These are phyloP conservation scores for Caerostris extrusa DNA, from an alignment of 1,140 invertebrate species.

Conservation along the genomic window DNA sequence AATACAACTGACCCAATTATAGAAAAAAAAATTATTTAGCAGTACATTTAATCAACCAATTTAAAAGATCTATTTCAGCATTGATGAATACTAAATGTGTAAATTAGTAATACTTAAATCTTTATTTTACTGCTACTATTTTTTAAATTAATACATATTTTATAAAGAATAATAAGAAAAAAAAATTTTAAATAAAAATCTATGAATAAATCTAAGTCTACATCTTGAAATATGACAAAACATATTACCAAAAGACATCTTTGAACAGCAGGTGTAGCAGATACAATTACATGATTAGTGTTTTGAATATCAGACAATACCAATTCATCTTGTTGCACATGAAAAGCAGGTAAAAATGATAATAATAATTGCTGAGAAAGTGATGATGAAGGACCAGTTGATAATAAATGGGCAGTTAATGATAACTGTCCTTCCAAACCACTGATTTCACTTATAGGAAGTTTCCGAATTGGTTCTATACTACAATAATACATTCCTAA, in stretches of 20 bases:
- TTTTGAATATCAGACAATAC: constrained; percentile 64
- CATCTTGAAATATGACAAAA: background rate
- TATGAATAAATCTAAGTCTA: too few relatives aligned
- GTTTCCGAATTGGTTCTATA: constrained; percentile 72
- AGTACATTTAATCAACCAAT: too few relatives aligned
- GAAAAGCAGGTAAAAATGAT: constrained; percentile 81
- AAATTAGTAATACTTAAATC: too few relatives aligned
- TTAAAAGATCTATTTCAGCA: too few relatives aligned
- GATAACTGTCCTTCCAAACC: constrained; percentile 79
- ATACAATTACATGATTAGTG: constrained; percentile 52
- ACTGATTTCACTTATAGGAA: constrained; percentile 78
- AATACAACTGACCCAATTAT: too few relatives aligned
- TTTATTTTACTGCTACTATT: too few relatives aligned
- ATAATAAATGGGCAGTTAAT: constrained; percentile 79
- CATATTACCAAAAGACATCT: constrained; percentile 58
- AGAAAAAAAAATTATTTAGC: too few relatives aligned
- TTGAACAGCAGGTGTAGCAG: constrained; percentile 66
- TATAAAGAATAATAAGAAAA: too few relatives aligned
- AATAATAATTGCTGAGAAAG: constrained; percentile 78
- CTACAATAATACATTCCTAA: constrained; percentile 80
- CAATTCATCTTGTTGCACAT: constrained; percentile 78
- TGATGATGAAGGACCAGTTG: constrained; percentile 76
- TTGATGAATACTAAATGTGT: too few relatives aligned
- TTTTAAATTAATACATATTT: too few relatives aligned
- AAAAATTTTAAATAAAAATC: too few relatives aligned